Base-by-base conservation (phyloP, 2,797 vertebrate genomes). In the Myoxocephalus aenaeus region DNA sequence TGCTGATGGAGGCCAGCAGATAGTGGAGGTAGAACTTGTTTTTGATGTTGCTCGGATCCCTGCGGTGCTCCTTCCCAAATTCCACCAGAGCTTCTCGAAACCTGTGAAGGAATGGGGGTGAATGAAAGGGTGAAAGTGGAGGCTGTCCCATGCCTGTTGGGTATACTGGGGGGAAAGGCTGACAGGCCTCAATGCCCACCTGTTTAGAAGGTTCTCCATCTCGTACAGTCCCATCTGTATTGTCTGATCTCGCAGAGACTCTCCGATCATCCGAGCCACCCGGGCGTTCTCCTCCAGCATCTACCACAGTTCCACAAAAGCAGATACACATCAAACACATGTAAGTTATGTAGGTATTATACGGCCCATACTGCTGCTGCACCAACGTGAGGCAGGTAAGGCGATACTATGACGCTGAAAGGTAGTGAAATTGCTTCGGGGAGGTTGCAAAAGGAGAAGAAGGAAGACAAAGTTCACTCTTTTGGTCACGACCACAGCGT, bases 231-330 rank as follows among this genome's bases (percentile, higher is more conserved):
- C 97, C 96, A 98, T 98, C 86, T 90, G 91, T 42, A 96, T 96
- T 3, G 97, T 95, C 87, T 96, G 97, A 76, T 95, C 95, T 85
- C 95, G 93, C 54, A 99, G 93, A 7, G 95, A 93, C 59, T 93
- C 85, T 0, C 96, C 95, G 51, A 99, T 96, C 93, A 96, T 92
- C 65, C 96, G 92, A 29, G 96, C 96, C 51, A 98, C 96, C 0
- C 92, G 94, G 64, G 97, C 95, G 18, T 99, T 99, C 90, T 99
- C 98, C 80, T 96, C 96, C 90, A 99, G 91, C 95, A 99, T 99
- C 98, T 99, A 20, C 20, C 65, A 69, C 20, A 38, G 65, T 18
- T 7, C 13, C 78, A 70, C 18, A 14, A 18, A 34, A 34, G 76
- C 36, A 66, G 25, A 38, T 17, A 18, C 25, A 80, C 46, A 34